phyloP scores from a whole-genome alignment of 2,797 vertebrate species.

The Cryptoblepharus egeriae region DNA sequence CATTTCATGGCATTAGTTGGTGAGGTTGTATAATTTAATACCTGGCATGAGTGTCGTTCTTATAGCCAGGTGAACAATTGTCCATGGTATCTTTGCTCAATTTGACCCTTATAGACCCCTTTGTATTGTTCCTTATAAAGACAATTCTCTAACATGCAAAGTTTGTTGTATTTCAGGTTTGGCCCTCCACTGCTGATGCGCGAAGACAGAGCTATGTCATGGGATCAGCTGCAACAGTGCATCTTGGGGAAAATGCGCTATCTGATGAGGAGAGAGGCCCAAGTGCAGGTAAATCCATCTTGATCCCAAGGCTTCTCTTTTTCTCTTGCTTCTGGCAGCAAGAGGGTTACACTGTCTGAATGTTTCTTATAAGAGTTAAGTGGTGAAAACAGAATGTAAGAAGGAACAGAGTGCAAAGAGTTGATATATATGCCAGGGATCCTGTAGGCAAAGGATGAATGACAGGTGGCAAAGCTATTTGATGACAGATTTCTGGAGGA shows the following conservation, averaged over 20 bases:
- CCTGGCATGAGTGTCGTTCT: background rate
- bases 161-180: constrained; percentile 79
- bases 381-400: background rate
- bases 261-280: constrained; percentile 84
- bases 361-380: background rate
- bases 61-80: background rate
- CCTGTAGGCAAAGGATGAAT: background rate
- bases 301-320: background rate
- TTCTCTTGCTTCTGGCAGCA: background rate
- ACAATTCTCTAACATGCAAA: background rate
- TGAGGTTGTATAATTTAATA: background rate
- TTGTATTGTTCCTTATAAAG: too few species aligned
- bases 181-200: constrained; percentile 88
- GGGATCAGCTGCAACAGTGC: constrained; percentile 89
- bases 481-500: too few species aligned
- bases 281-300: constrained; percentile 78
- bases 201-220: constrained; percentile 87
- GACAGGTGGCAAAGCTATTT: background rate
- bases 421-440: background rate
- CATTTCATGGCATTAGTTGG: background rate
- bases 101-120: background rate
- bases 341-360: background rate
- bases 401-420: background rate
- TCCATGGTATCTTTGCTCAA: background rate
- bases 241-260: constrained; percentile 86